Conservation (phyloP, 2,888 invertebrate species). For the Tryphoninae sp. region DNA sequence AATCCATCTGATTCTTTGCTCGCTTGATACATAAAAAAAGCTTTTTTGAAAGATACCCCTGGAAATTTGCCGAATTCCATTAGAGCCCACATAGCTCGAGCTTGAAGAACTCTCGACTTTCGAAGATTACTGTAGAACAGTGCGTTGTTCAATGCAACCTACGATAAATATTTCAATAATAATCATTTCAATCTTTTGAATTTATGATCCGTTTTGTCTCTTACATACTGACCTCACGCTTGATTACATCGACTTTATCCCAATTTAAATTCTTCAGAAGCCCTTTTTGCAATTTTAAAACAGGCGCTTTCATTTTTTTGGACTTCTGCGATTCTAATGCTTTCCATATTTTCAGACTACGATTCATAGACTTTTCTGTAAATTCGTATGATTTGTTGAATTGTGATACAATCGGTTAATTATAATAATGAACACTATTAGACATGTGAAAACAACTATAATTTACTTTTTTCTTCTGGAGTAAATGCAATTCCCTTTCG, state of each 20-base stretch:
- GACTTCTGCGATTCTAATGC: constrained; percentile 28
- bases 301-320: constrained; percentile 59
- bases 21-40: constrained; percentile 76
- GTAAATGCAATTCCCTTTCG: constrained; percentile 71
- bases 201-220: background rate
- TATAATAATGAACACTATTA: background rate
- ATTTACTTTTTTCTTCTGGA: constrained; percentile 58
- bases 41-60: constrained; percentile 71
- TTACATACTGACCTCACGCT: constrained; percentile 65
- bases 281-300: constrained; percentile 60
- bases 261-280: constrained; percentile 67
- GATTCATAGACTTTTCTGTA: constrained; percentile 67
- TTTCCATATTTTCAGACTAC: constrained; percentile 66
- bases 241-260: constrained; percentile 66
- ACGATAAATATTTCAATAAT: constrained; percentile 38
- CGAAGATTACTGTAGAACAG: constrained; percentile 70
- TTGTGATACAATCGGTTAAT: background rate
- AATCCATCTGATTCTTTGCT: constrained; percentile 73
- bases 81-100: constrained; percentile 72
- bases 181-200: constrained; percentile 2
- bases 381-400: constrained; percentile 9
- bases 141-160: constrained; percentile 71
- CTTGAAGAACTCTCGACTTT: constrained; percentile 69
- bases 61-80: constrained; percentile 76
- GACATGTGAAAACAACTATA: background rate